phyloP scores from a whole-genome alignment of 2,797 vertebrate species.

The Microtus agrestis region DNA sequence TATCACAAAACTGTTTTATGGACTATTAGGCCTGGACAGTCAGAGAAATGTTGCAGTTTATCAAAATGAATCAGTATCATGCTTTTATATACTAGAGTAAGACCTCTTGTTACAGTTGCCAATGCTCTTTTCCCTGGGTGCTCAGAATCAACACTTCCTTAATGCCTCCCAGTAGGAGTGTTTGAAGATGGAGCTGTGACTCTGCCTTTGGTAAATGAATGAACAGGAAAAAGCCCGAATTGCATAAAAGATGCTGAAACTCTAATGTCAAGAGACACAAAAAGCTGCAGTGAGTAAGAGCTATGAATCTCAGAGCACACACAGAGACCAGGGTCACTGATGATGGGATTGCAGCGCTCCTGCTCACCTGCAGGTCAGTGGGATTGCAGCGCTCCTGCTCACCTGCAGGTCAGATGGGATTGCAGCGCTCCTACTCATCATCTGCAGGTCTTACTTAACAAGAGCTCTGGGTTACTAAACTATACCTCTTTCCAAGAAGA shows the following conservation, averaged over 20 bases:
- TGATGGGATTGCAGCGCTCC: neutral
- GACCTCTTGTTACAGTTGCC: conserved; percentile 2
- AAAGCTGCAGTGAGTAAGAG: neutral
- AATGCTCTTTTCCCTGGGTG: neutral
- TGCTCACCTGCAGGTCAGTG: too few relatives aligned
- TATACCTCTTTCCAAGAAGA: conserved; percentile 79
- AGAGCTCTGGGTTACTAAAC: conserved; percentile 79
- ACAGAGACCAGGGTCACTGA: conserved; percentile 60
- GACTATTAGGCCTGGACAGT: neutral
- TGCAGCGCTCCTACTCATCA: too few relatives aligned
- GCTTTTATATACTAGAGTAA: conserved; percentile 17
- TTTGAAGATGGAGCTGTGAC: conserved; percentile 1
- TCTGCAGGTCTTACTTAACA: conserved; percentile 67
- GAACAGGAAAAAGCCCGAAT: conserved; percentile 10
- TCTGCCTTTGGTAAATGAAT: conserved; percentile 41
- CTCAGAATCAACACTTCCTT: conserved; percentile 51
- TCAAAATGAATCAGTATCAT: neutral
- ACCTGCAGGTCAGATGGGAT: too few relatives aligned
- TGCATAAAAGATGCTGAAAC: conserved; percentile 31
- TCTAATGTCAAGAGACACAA: conserved; percentile 42
- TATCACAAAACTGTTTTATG: neutral
- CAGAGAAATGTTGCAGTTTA: conserved; percentile 41
- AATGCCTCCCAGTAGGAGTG: neutral
- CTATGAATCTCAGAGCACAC: neutral
- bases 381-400: too few relatives aligned